Evolutionary conservation across 2,888 invertebrate genomes (phyloP).

Genomic region (Tiliacea aurago): DNA sequence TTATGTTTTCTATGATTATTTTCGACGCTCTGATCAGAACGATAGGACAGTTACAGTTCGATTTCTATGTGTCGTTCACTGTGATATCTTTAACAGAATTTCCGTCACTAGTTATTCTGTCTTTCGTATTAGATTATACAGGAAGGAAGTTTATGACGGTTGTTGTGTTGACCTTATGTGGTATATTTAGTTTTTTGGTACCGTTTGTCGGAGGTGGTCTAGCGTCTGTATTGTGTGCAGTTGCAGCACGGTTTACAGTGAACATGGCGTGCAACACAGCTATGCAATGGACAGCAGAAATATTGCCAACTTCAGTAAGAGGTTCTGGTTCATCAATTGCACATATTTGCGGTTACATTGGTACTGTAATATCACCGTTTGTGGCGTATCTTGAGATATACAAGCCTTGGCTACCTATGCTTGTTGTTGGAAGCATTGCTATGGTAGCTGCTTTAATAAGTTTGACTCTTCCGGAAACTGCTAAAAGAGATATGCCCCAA

Average conservation of each 20-base stretch:
- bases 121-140: slow-evolving; percentile 77
- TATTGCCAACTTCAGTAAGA: slow-evolving; percentile 80
- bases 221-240: slow-evolving; percentile 78
- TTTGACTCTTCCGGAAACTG: slow-evolving; percentile 81
- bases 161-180: slow-evolving; percentile 65
- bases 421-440: slow-evolving; percentile 73
- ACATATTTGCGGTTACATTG: slow-evolving; percentile 79
- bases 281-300: slow-evolving; percentile 82
- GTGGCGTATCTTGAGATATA: slow-evolving; percentile 79
- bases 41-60: slow-evolving; percentile 76
- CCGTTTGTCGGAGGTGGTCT: slow-evolving; percentile 75
- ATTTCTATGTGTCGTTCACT: slow-evolving; percentile 83
- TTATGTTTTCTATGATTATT: slow-evolving; percentile 74
- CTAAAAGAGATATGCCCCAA: slow-evolving; percentile 81
- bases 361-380: slow-evolving; percentile 80
- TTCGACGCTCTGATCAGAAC: slow-evolving; percentile 81
- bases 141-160: slow-evolving; percentile 79
- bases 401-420: slow-evolving; percentile 77
- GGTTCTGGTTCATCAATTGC: slow-evolving; percentile 78
- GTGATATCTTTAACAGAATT: slow-evolving; percentile 81
- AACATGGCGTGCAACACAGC: slow-evolving; percentile 77
- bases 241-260: slow-evolving; percentile 78
- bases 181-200: slow-evolving; percentile 74
- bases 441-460: slow-evolving; percentile 70
- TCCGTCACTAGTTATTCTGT: slow-evolving; percentile 77